Percentiles rank a stretch among this genome's conserved stretches.
phyloP scores from a whole-genome alignment of 2,113 vertebrate species.

The Melanerpes aurifrons region DNA sequence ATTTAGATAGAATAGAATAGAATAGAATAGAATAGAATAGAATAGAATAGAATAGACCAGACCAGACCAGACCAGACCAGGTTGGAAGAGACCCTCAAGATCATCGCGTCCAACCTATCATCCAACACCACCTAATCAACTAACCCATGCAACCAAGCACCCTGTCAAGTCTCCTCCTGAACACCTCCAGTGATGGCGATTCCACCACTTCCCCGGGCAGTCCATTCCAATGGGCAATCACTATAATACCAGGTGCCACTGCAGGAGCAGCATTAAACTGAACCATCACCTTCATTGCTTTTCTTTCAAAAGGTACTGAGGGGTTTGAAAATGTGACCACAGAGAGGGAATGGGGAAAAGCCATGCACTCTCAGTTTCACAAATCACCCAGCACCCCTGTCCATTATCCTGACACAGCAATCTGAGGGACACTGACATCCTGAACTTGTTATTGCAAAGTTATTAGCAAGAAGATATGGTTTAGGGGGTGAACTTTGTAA shows the following conservation, averaged over 20 bases:
- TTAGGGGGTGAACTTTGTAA: no score
- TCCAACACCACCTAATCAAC: no score
- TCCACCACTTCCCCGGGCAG: no score
- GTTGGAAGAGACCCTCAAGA: no score
- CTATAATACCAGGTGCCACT: not conserved
- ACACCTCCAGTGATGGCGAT: no score
- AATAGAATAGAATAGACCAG: no score
- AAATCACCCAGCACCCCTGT: not conserved
- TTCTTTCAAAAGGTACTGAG: not conserved
- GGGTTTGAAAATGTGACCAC: not conserved
- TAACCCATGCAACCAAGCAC: no score
- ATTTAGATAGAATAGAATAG: not conserved
- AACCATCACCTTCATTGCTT: slow-evolving; percentile 5
- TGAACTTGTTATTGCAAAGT: not conserved
- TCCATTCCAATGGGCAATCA: no score
- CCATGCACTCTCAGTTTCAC: not conserved
- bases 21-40: no score
- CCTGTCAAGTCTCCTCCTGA: no score
- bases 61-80: no score
- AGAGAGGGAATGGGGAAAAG: not conserved
- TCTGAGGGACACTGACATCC: not conserved
- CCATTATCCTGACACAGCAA: not conserved
- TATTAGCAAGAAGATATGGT: not conserved
- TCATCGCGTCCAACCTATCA: no score
- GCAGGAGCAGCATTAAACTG: slow-evolving; percentile 22